Conservation (phyloP, 2,888 invertebrate species). For the Andrena camellia region DNA sequence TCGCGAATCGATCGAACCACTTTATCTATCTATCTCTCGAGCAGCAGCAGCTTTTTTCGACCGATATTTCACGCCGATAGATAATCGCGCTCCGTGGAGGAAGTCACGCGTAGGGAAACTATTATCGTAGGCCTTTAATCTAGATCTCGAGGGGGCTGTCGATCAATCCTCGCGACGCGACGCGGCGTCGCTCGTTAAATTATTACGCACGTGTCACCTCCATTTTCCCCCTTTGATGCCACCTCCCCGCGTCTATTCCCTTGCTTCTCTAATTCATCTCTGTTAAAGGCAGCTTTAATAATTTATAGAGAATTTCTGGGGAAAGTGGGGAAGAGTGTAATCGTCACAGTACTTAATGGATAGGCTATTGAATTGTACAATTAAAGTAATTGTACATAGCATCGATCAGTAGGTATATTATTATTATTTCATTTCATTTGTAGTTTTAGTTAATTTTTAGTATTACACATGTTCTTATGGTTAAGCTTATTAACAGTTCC, state of each 20-base stretch:
- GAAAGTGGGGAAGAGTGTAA: no score
- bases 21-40: slow-evolving; percentile 26
- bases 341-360: no score
- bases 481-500: no score
- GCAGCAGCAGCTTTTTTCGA: slow-evolving; percentile 4
- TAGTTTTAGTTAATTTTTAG: no score
- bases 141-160: slow-evolving; percentile 41
- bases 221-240: neutral
- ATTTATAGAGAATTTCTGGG: no score
- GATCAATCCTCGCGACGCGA: slow-evolving; percentile 20
- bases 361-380: no score
- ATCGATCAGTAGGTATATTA: no score
- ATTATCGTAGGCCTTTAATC: slow-evolving; percentile 54
- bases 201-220: slow-evolving; percentile 35
- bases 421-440: no score
- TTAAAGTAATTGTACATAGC: no score
- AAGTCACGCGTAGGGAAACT: slow-evolving; percentile 44
- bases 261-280: no score
- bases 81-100: slow-evolving; percentile 1
- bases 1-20: neutral
- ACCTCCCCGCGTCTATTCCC: neutral
- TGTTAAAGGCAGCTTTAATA: no score
- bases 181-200: neutral
- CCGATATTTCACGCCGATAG: slow-evolving; percentile 26
- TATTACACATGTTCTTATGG: no score